phyloP scores from a whole-genome alignment of 2,797 vertebrate species.

The Thripadectes ignobilis region DNA sequence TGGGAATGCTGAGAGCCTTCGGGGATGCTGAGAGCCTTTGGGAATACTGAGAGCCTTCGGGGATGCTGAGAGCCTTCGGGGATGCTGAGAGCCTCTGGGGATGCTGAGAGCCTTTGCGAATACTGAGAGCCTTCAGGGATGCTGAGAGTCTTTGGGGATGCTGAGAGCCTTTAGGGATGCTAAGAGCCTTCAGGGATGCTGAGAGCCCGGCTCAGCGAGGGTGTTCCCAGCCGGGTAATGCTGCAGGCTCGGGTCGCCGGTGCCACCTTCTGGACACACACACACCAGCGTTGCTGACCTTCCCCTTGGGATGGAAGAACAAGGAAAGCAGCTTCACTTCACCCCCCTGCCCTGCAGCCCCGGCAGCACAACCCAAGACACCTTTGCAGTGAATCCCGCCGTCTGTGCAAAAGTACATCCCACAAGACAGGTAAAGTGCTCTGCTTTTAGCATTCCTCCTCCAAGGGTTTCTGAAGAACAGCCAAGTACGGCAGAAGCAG shows the following conservation, averaged over 20 bases:
- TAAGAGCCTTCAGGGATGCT: background rate
- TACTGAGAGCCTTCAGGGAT: too few species aligned
- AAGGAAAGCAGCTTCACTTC: background rate
- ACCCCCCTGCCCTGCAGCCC: background rate
- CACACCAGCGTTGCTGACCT: background rate
- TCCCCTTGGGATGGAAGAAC: background rate
- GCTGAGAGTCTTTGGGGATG: background rate
- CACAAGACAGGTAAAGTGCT: background rate
- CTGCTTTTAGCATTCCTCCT: background rate
- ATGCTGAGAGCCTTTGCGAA: too few species aligned
- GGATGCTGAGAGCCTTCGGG: background rate
- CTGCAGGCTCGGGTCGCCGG: background rate
- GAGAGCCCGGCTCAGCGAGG: background rate
- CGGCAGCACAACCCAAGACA: background rate
- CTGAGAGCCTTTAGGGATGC: background rate
- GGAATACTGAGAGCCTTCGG: background rate
- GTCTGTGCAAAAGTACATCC: rapidly evolving
- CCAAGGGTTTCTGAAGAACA: background rate
- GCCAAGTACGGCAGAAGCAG: background rate
- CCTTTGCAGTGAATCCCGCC: rapidly evolving
- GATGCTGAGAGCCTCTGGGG: background rate
- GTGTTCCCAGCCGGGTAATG: background rate
- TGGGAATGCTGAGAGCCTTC: background rate
- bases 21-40: background rate
- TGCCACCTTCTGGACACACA: slow-evolving; percentile 32